A percentile compares a stretch with the other conserved stretches of the same genome.
phyloP scores from a whole-genome alignment of 2,113 vertebrate genomes.

The Condylura cristata region DNA sequence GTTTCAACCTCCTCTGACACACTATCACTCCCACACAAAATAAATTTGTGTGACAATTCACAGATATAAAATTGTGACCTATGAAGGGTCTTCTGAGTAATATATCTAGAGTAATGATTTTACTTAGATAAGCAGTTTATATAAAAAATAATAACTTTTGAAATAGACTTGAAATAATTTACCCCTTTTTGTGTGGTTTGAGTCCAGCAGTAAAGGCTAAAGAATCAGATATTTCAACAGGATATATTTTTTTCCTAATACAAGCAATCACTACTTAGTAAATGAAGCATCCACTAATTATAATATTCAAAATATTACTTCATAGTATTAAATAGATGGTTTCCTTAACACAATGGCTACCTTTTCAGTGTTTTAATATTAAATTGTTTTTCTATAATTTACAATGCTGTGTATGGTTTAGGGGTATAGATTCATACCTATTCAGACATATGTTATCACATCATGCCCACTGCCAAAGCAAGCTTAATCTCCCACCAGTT shows the following conservation, averaged over 20 bases:
- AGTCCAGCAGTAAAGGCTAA: neutral
- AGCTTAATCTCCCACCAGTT: too few relatives aligned
- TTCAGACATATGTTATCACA: too few relatives aligned
- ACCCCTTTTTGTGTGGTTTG: neutral
- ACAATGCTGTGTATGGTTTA: too few relatives aligned
- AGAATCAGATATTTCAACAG: neutral
- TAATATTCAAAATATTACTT: slow-evolving; percentile 11
- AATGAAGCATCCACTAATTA: neutral
- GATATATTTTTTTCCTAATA: neutral
- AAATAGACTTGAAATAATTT: neutral
- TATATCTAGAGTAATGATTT: neutral
- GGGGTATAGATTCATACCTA: too few relatives aligned
- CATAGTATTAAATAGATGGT: neutral
- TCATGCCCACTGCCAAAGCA: too few relatives aligned
- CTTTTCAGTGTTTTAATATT: neutral
- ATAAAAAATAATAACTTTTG: slow-evolving; percentile 10
- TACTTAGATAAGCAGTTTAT: neutral
- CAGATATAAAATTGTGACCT: neutral
- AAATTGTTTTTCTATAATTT: neutral
- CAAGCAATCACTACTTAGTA: neutral
- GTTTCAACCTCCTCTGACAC: neutral
- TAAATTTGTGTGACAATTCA: neutral
- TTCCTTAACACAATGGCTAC: neutral
- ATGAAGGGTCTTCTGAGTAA: neutral
- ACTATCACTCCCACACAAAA: neutral